Base-by-base conservation (phyloP, 2,888 invertebrate species). In the Thumatha senex region DNA sequence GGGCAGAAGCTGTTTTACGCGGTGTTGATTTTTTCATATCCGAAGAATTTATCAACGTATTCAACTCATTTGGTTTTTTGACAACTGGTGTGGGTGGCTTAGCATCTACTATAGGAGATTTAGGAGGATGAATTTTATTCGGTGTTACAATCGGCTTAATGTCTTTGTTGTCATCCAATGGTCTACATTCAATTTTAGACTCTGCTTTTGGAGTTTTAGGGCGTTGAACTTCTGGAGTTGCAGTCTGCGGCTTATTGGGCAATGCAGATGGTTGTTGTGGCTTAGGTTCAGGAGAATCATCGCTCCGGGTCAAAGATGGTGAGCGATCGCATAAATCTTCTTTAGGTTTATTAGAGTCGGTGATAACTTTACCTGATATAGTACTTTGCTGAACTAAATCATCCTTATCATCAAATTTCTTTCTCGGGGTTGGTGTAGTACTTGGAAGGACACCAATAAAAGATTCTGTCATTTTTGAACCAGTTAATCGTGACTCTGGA, bases 391-490 rank as follows among this genome's bases (percentile, higher is more conserved):
- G 73, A 47, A 92, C 74, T 0, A 91, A 89, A 55, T 90, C 92
- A 63, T 90, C 91, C 56, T 92, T 85, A 58, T 92, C 91, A 48
- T 91, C 91, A 36, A 66, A 41, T 57, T 83, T 86, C 63, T 87
- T 86, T 66, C 85, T 87, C 15, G 77, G 75, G 14, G 75, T 72
- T 18, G 77, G 76, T 13, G 76, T 72, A 46, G 82, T 58, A 34
- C 76, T 81, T 40, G 91, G 83, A 52, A 92, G 57, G 33, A 84
- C 80, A 24, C 91, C 90, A 51, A 92, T 88, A 58, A 92, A 84
- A 7, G 92, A 92, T 62, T 92, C 92, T 15, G 89, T 82, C 91
- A 92, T 92, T 80, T 86, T 91, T 10, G 89, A 85, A 13, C 83
- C 88, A 33, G 86, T 78, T 12, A 92, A 60, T n/a, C 91, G 82